A percentile compares a stretch with the other conserved stretches of the same genome.
Conservation (phyloP, 1,140 invertebrate genomes). For the Brachionus sp. region DNA sequence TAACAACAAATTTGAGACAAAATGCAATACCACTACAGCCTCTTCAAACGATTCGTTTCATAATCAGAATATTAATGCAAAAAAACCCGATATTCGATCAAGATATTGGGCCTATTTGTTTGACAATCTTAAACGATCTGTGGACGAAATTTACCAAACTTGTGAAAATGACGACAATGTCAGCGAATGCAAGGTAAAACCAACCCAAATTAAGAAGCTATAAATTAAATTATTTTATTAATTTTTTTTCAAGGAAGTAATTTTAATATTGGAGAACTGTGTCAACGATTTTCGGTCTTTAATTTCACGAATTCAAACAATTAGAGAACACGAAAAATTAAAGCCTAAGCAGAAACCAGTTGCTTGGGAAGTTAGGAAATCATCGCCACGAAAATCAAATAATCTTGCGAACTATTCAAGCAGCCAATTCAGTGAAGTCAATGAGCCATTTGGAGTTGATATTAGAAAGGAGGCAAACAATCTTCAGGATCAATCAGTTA, state of each 20-base stretch:
- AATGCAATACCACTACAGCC: background rate
- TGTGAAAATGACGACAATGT: constrained; percentile 67
- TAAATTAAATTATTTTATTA: background rate
- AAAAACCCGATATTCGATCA: constrained; percentile 16
- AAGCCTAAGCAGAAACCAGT: constrained; percentile 72
- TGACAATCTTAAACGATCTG: constrained; percentile 83
- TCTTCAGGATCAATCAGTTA: background rate
- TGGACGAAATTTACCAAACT: constrained; percentile 69
- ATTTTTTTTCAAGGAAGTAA: constrained; percentile 74
- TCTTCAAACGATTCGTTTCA: background rate
- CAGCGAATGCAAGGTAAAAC: constrained; percentile 65
- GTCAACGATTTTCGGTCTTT: constrained; percentile 85
- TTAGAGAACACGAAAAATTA: constrained; percentile 87
- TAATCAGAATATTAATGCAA: background rate
- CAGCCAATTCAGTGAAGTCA: background rate
- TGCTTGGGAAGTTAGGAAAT: constrained; percentile 89
- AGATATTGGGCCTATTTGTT: constrained; percentile 91
- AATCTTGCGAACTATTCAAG: background rate
- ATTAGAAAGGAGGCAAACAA: background rate
- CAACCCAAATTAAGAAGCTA: background rate
- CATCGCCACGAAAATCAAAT: constrained; percentile 68
- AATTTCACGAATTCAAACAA: constrained; percentile 83
- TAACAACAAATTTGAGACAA: background rate
- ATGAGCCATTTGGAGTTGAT: background rate
- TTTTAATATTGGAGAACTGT: constrained; percentile 86